These are phyloP conservation scores for Cylas formicarius DNA, from an alignment of 1,140 invertebrate species.

Conservation along the genomic window DNA sequence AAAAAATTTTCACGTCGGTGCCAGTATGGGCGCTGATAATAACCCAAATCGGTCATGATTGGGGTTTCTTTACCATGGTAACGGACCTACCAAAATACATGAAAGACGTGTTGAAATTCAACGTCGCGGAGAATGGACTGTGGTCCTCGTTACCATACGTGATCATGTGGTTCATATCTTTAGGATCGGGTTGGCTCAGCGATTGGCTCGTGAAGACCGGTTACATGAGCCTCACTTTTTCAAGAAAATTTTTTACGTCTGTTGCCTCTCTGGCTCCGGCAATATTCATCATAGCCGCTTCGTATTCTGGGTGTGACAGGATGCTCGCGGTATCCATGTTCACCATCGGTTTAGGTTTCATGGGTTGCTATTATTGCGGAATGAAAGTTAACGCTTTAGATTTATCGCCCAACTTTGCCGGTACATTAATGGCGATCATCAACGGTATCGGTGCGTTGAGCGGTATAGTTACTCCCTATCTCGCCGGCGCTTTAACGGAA, in stretches of 20 bases:
- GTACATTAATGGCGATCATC: constrained; percentile 75
- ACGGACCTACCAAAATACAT: constrained; percentile 91
- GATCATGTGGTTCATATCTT: constrained; percentile 65
- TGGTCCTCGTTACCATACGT: constrained; percentile 64
- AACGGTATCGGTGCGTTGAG: constrained; percentile 78
- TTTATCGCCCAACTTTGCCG: constrained; percentile 75
- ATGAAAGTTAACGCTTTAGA: constrained; percentile 79
- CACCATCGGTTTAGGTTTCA: constrained; percentile 64
- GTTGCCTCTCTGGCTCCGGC: constrained; percentile 65
- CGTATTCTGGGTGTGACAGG: constrained; percentile 69
- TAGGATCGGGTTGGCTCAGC: constrained; percentile 57
- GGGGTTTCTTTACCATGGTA: constrained; percentile 91
- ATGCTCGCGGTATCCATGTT: constrained; percentile 58
- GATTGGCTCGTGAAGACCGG: constrained; percentile 58
- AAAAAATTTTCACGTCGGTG: constrained; percentile 65
- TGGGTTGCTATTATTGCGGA: constrained; percentile 70
- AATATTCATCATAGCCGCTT: constrained; percentile 70
- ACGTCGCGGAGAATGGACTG: constrained; percentile 63
- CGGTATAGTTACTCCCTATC: constrained; percentile 72
- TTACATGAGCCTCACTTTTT: constrained; percentile 52
- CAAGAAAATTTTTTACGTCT: constrained; percentile 64
- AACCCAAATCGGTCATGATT: constrained; percentile 82
- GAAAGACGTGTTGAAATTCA: constrained; percentile 78
- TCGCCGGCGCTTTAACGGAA: constrained; percentile 69
- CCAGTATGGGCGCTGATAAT: constrained; percentile 70